Evolutionary conservation across 2,888 invertebrate species (phyloP).

Genomic region (Selenia dentaria): DNA sequence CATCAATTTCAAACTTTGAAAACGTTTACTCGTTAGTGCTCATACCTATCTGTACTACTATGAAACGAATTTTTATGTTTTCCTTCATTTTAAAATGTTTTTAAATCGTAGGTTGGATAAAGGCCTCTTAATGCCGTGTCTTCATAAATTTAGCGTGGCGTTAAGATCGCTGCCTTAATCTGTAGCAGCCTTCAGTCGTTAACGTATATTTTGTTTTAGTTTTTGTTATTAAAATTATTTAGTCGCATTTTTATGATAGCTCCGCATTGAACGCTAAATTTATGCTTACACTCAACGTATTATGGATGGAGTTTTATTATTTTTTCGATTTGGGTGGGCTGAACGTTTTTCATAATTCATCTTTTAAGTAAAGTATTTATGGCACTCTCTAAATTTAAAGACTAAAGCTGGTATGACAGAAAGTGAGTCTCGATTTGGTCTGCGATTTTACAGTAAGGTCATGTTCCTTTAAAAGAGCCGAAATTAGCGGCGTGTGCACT

Average conservation of each 20-base stretch:
- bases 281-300: constrained; percentile 56
- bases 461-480: no score
- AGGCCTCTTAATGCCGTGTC: constrained; percentile 52
- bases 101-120: constrained; percentile 45
- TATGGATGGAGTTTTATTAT: constrained; percentile 59
- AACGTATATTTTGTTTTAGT: constrained; percentile 61
- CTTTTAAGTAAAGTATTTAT: no score
- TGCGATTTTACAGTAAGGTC: no score
- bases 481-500: no score
- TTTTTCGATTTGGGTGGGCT: constrained; percentile 66
- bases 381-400: no score
- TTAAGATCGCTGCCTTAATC: constrained; percentile 56
- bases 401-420: no score
- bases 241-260: constrained; percentile 58
- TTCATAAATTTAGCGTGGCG: constrained; percentile 67
- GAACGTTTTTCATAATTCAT: neutral
- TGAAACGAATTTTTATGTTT: no score
- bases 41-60: no score
- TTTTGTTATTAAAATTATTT: constrained; percentile 68
- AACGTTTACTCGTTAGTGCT: no score
- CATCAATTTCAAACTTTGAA: no score
- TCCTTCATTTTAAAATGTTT: no score
- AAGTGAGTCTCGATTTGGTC: no score
- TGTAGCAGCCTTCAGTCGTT: constrained; percentile 8
- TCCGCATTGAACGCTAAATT: constrained; percentile 66